Evolutionary conservation across 2,797 vertebrate genomes (phyloP).

Genomic region (Hydrocynus forskahlii): DNA sequence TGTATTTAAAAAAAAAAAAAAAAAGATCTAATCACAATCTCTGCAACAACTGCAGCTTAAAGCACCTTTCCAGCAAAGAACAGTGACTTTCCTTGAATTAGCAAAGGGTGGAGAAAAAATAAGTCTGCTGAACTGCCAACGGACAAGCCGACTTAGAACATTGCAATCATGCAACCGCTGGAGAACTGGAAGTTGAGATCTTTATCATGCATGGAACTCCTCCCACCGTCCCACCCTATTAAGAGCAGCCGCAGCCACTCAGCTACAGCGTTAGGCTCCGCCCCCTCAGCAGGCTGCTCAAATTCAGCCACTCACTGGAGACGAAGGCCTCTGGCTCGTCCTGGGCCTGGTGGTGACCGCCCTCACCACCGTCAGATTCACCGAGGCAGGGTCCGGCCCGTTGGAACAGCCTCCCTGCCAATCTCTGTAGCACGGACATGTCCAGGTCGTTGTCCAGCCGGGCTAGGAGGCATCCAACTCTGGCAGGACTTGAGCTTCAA

Average conservation of each 20-base stretch:
- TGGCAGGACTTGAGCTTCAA: background rate
- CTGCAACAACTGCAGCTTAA: conserved; percentile 17
- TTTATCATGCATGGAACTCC: conserved; percentile 22
- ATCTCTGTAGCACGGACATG: conserved; percentile 78
- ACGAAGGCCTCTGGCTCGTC: conserved; percentile 74
- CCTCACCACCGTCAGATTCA: conserved; percentile 65
- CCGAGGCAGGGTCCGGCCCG: conserved; percentile 71
- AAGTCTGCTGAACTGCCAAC: background rate
- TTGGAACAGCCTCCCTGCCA: conserved; percentile 78
- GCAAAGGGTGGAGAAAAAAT: background rate
- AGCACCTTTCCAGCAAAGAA: background rate
- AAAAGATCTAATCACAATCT: conserved; percentile 40
- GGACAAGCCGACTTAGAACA: conserved; percentile 7
- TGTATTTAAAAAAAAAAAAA: conserved; percentile 31
- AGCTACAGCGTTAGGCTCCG: conserved; percentile 47
- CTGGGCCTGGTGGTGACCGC: conserved; percentile 66
- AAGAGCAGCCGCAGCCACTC: conserved; percentile 15
- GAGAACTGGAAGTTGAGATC: conserved; percentile 21
- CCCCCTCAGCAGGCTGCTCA: conserved; percentile 45
- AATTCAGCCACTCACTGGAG: conserved; percentile 73
- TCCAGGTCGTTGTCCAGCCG: conserved; percentile 18
- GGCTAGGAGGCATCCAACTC: conserved; percentile 3
- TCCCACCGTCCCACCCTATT: conserved; percentile 44
- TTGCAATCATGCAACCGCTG: conserved; percentile 7
- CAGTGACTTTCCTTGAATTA: background rate